Conservation (phyloP, 2,797 vertebrate species). For the Platyrinchus mystaceus region DNA sequence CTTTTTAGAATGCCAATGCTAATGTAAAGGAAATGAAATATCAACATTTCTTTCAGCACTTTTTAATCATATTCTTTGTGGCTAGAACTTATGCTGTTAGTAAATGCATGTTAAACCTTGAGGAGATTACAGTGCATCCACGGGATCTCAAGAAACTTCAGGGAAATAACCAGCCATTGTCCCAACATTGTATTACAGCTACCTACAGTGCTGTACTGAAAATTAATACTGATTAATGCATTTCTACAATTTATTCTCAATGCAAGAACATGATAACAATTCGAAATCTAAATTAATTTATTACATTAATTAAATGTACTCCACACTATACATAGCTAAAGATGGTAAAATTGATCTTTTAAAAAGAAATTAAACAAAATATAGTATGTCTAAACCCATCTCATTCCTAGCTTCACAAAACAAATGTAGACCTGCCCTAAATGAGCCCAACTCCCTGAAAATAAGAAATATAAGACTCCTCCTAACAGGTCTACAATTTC, state of each 20-base stretch:
- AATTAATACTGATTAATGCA: not conserved
- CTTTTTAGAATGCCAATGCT: slow-evolving; percentile 28
- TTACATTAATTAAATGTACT: not conserved
- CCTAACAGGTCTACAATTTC: not conserved
- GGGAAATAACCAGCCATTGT: slow-evolving; percentile 19
- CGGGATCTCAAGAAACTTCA: slow-evolving; percentile 9
- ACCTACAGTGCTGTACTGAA: not conserved
- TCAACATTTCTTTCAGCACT: slow-evolving; percentile 63
- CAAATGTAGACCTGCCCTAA: not conserved
- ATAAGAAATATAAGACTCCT: not conserved
- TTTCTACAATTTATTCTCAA: not conserved
- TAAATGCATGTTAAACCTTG: slow-evolving; percentile 3
- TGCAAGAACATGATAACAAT: not conserved
- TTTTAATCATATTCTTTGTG: slow-evolving; percentile 55
- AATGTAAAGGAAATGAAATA: slow-evolving; percentile 65
- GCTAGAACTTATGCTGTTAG: not conserved
- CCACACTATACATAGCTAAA: not conserved
- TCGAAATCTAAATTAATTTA: not conserved
- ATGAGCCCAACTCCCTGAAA: not conserved
- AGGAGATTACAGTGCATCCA: not conserved
- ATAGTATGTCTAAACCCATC: not conserved
- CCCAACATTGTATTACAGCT: not conserved
- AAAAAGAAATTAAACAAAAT: not conserved
- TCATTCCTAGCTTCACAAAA: not conserved
- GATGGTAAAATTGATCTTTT: not conserved